Percentiles rank a stretch among this genome's conserved stretches.
Evolutionary conservation across 2,888 invertebrate species (phyloP).

Genomic region (Ariolimax columbianus): DNA sequence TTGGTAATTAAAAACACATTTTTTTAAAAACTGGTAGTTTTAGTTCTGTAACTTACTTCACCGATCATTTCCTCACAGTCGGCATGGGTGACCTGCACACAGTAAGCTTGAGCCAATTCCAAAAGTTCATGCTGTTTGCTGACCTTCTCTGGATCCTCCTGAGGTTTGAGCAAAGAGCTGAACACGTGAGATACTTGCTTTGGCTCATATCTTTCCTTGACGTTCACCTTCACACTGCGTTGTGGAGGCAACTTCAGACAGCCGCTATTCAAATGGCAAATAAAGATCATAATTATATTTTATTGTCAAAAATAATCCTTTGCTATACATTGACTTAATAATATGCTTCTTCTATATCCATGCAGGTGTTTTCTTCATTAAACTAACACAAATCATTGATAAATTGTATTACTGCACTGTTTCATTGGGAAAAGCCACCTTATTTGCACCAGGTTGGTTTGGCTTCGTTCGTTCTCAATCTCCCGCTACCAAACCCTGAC

Average conservation of each 20-base stretch:
- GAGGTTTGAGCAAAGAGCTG: slow-evolving; percentile 25
- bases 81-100: slow-evolving; percentile 50
- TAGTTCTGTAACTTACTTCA: not conserved
- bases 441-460: no score
- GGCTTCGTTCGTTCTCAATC: no score
- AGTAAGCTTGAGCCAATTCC: slow-evolving; percentile 45
- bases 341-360: no score
- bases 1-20: not conserved
- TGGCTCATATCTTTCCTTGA: slow-evolving; percentile 34
- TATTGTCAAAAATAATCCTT: no score
- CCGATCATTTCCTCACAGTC: slow-evolving; percentile 52
- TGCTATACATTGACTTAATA: no score
- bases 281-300: no score
- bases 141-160: slow-evolving; percentile 28
- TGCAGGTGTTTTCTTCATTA: no score
- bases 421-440: no score
- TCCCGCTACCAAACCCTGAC: no score
- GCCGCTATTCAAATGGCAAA: slow-evolving; percentile 19
- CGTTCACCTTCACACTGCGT: slow-evolving; percentile 22
- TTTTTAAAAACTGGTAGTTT: not conserved
- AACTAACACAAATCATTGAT: no score
- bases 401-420: no score
- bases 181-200: slow-evolving; percentile 39
- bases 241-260: slow-evolving; percentile 27
- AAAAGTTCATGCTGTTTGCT: slow-evolving; percentile 35